Evolutionary conservation across 2,797 vertebrate genomes (phyloP), one percentile per base, ranked within the genome.

Genomic region (Denticeps clupeoides): DNA sequence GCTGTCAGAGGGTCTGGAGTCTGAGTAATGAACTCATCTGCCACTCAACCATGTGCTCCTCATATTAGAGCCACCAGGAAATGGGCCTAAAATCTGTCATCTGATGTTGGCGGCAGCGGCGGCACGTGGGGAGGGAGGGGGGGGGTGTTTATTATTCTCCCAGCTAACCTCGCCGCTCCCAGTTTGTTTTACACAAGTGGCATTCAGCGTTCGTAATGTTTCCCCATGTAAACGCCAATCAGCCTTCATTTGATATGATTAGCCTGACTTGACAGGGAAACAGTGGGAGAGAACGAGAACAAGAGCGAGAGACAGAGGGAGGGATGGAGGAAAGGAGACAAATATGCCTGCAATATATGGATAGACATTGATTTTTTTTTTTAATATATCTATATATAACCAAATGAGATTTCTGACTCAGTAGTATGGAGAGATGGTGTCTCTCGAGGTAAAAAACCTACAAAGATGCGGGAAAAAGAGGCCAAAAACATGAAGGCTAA

Each of bases 161-260:
- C 68, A 72, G 65, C 71, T 69, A 67, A 60, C 46, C 42, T 67
- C 59, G 63, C 71, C 48, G 59, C 41, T 47, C 58, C 50, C 59
- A 71, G 68, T 76, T 71, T 71, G 66, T 71, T 60, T 68, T 57
- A 32, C 62, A 69, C 69, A 71, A 72, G 55, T 57, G 60, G 51
- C 8, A 53, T 51, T 58, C 73, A 65, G 60, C 68, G 63, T 53
- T 52, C 47, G 38, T 38, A 37, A 62, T 60, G 12, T 49, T 37
- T 46, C 54, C 45, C 44, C 44, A 8, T 53, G 48, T 57, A 60
- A 59, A 56, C 25, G 56, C 62, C 63, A 69, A 12, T 60, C 62
- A 55, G 51, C 52, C 58, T 58, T 60, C 48, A 55, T 63, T 61
- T 51, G 55, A 56, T 59, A 41, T 51, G 33, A 46, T 41, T 56